Base-by-base conservation (phyloP, 2,888 invertebrate species). In the Embidobia sp. region DNA sequence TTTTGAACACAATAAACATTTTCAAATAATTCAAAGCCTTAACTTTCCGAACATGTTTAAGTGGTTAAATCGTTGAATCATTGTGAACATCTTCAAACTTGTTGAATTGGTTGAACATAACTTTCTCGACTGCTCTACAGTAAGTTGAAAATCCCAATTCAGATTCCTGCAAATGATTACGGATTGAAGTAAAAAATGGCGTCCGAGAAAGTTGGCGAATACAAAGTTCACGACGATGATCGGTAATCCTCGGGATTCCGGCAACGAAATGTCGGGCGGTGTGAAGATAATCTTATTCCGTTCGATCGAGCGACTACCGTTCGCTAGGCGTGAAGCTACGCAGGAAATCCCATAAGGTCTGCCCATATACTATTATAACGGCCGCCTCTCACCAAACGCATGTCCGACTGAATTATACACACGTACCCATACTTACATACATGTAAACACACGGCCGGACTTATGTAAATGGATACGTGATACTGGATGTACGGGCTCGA, bases 391-490 rank as follows among this genome's bases (percentile, higher is more conserved):
- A 55, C 44, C 35, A 37, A 74, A 63, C 61, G 27, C 67, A 31
- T 67, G 53, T 46, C 5, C 44, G 33, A n/a, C 4, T n/a, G 31
- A 16, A 29, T 44, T 40, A 16, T 27, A 59, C 19, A 13, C 8
- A 13, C 16, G 53, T 44, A 49, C 33, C 26, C 29, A 27, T 11
- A 13, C 59, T 15, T 18, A 27, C 44, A 44, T 51, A 16, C 7
- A 69, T 44, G 48, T 27, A 48, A 6, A 22, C 22, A 22, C 22
- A 22, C 15, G 10, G 8, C 64, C 66, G 51, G 80, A 73, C 81
- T 85, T 84, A 85, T 83, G 85, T 84, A 86, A 85, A 82, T 84
- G 80, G 80, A 80, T 81, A 81, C 82, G 84, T 85, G 85, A 85
- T 82, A 79, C 80, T 82, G 80, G 81, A 81, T 82, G 79, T 81